These are phyloP conservation scores for Deilephila elpenor DNA, from an alignment of 2,888 invertebrate genomes.

Conservation along the genomic window DNA sequence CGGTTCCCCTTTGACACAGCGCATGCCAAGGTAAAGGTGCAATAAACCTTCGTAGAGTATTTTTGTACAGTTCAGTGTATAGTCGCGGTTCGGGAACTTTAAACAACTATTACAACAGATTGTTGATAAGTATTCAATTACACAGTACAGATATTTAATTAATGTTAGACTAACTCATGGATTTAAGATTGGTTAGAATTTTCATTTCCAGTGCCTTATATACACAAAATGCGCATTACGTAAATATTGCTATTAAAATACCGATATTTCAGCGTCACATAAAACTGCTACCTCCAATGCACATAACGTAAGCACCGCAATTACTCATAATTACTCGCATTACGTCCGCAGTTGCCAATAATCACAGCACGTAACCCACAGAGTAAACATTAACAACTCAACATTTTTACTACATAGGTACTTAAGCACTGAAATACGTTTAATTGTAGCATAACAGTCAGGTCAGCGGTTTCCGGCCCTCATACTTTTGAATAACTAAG, in stretches of 20 bases:
- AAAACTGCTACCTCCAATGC: neutral
- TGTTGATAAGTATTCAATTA: too few species aligned
- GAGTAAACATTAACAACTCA: constrained; percentile 8
- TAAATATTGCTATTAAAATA: constrained; percentile 8
- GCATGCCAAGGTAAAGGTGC: constrained; percentile 22
- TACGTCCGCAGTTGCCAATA: neutral
- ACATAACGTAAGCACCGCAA: constrained; percentile 11
- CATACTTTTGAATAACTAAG: too few species aligned
- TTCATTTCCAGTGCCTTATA: neutral
- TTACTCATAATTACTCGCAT: neutral
- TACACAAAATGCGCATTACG: neutral
- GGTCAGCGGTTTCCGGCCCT: too few species aligned
- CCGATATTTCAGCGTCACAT: neutral
- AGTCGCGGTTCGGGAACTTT: neutral
- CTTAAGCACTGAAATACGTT: neutral
- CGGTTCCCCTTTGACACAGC: constrained; percentile 51
- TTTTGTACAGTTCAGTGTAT: neutral
- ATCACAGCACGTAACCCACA: neutral
- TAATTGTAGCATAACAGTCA: too few species aligned
- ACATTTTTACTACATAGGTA: neutral
- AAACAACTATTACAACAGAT: too few species aligned
- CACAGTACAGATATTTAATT: too few species aligned
- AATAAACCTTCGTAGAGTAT: neutral
- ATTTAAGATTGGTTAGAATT: neutral
- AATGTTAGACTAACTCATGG: neutral